These are phyloP conservation scores for Origma solitaria DNA, from an alignment of 2,113 vertebrate genomes.

Conservation along the genomic window DNA sequence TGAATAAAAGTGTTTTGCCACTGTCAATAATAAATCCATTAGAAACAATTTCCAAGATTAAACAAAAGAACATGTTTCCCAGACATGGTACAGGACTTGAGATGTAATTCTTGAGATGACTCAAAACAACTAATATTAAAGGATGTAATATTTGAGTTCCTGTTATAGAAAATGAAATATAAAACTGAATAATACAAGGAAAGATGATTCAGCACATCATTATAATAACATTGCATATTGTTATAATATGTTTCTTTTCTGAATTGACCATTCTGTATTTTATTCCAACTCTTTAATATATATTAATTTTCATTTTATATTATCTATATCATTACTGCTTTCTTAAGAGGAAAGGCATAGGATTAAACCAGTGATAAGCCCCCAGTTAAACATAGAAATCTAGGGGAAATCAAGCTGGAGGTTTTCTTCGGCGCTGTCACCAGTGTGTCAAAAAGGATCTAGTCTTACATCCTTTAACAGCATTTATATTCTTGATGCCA, in stretches of 20 bases:
- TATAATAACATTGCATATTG: background rate
- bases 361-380: background rate
- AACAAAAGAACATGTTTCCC: background rate
- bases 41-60: background rate
- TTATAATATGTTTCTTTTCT: background rate
- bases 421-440: background rate
- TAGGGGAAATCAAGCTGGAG: fast-evolving
- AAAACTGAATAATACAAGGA: background rate
- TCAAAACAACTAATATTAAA: background rate
- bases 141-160: background rate
- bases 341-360: background rate
- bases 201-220: background rate
- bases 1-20: background rate
- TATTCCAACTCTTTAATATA: background rate
- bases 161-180: background rate
- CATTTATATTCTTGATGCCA: background rate
- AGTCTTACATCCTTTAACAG: background rate
- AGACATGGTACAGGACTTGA: background rate
- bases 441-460: background rate
- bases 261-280: background rate
- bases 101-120: background rate
- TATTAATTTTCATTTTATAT: background rate
- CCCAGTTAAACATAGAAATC: background rate
- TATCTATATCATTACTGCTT: background rate
- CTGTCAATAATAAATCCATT: background rate